Evolutionary conservation across 2,113 vertebrate species (phyloP).

Genomic region (Tupaia tana): DNA sequence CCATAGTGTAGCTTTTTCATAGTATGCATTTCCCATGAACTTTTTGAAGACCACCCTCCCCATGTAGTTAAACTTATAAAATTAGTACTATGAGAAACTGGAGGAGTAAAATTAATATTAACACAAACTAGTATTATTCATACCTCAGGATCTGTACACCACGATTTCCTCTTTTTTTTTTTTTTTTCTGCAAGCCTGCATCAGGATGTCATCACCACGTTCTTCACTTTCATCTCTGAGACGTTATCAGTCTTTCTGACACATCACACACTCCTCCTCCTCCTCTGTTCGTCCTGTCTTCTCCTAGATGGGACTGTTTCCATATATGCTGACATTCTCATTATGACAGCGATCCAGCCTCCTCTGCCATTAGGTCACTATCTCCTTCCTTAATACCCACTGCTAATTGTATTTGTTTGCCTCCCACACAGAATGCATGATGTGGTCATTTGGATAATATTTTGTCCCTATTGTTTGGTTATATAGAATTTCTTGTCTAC

Average conservation of each 20-base stretch:
- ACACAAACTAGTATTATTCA: conserved; percentile 29
- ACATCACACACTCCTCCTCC: neutral
- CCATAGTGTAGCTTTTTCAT: too few relatives aligned
- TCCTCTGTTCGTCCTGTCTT: neutral
- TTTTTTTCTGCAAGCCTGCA: conserved; percentile 6
- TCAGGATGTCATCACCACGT: conserved; percentile 47
- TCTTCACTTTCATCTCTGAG: conserved; percentile 35
- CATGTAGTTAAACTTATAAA: neutral
- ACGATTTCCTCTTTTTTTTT: conserved; percentile 23
- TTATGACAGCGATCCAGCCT: neutral
- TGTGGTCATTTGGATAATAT: conserved; percentile 6
- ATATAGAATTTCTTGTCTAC: neutral
- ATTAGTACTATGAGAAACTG: neutral
- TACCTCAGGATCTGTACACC: neutral
- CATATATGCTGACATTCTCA: conserved; percentile 62
- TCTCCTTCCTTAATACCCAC: neutral
- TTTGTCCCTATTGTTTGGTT: neutral
- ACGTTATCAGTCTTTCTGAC: conserved; percentile 46
- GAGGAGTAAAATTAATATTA: neutral
- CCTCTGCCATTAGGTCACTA: conserved; percentile 59
- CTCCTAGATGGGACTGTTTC: conserved; percentile 15
- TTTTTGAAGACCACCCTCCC: too few relatives aligned
- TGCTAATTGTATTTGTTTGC: conserved; percentile 40
- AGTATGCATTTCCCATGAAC: too few relatives aligned
- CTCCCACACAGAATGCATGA: conserved; percentile 41